Base-by-base conservation (phyloP, 92 coral and sea anemone genomes). In the Pocillopora grandis region DNA sequence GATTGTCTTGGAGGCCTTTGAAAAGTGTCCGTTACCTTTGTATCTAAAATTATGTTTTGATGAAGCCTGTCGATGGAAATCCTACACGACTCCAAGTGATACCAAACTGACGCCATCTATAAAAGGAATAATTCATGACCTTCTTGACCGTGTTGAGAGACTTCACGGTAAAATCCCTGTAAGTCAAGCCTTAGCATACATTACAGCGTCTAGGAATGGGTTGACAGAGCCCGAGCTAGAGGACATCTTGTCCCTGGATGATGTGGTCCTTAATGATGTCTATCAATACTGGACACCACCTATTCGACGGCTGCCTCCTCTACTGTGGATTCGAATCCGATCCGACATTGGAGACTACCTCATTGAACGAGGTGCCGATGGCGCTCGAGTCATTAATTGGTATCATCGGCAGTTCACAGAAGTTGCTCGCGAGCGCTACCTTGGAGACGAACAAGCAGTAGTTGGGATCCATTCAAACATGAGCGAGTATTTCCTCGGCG, bases 221-320 rank as follows among this genome's bases (percentile, higher is more conserved):
- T 87, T 97, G 62, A 92, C 99, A 0, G 98, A 97, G 82, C 74
- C 93, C 16, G 99, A 97, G 90, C 84, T 95, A 5, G 99, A 96
- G 83, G 99, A 96, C 85, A 86, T 96, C 56, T 93, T 96, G 58
- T 96, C 99, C 11, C 85, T 96, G 71, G 99, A 96, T 77, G 99
- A 96, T 80, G 88, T 90, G 9, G 99, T 96, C 12, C 86, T 96
- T 10, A 96, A 96, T 77, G 99, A 96, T 80, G 99, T 96, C 23
- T 96, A 96, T 70, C 99, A 96, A 71, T 96, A 96, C 91, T 96
- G 99, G 99, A 96, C 99, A 2, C 99, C 99, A 35, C 99, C 99
- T 7, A 88, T 94, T 21, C 87, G 99, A 77, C 90, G 99, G 23
- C 82, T 96, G 19, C 98, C 99, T 23, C 99, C 99, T 52, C 87